A percentile compares a stretch with the other conserved stretches of the same genome.
phyloP scores from a whole-genome alignment of 2,888 invertebrate species.

The Micropterix aruncella region DNA sequence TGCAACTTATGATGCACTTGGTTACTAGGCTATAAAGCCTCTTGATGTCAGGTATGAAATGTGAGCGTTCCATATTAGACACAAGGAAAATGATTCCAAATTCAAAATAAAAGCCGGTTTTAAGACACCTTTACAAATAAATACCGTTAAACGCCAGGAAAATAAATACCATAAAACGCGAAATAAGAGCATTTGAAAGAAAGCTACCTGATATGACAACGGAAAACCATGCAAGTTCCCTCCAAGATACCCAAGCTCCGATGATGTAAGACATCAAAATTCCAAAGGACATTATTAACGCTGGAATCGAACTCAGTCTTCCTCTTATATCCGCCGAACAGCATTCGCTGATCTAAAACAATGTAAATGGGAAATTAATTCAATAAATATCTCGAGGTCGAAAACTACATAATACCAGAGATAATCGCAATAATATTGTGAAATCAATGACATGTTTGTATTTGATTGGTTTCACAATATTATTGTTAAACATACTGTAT shows the following conservation, averaged over 20 bases:
- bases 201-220: conserved; percentile 32
- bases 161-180: no score
- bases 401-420: background rate
- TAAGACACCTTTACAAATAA: no score
- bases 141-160: no score
- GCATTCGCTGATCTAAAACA: conserved; percentile 44
- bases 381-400: background rate
- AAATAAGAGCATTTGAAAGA: no score
- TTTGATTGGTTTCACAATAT: no score
- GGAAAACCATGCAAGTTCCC: conserved; percentile 39
- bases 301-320: conserved; percentile 45
- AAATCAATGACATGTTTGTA: background rate
- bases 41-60: no score
- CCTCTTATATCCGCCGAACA: conserved; percentile 49
- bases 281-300: conserved; percentile 49
- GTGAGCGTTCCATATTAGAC: no score
- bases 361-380: conserved; percentile 1
- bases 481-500: no score
- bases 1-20: no score
- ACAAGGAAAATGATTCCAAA: no score
- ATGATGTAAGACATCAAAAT: conserved; percentile 44
- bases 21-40: no score
- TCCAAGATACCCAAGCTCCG: conserved; percentile 44
- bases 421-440: background rate
- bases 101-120: no score